Base-by-base conservation (phyloP, 2,797 vertebrate genomes). In the Falco naumanni region DNA sequence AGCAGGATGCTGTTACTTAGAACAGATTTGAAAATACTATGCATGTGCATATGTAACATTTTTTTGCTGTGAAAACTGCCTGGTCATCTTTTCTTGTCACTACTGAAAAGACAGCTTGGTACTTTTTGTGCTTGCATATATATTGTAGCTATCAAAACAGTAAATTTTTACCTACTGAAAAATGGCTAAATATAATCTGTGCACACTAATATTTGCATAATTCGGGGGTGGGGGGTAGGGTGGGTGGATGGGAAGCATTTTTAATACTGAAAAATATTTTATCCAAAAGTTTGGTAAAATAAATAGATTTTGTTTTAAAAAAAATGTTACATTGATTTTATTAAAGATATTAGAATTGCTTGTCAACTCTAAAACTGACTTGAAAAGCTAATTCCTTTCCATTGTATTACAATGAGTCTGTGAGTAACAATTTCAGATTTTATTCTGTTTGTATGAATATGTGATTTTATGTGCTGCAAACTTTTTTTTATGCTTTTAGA, bases 161-260 rank as follows among this genome's bases (percentile, higher is more conserved):
- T 45, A 47, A 41, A 16, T 48, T 85, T 78, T 89, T 57, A 41
- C 10, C 8, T 65, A 13, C 8, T 31, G 34, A 85, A 72, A n/a
- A 54, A 33, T 24, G 17, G 5, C 13, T 48, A 19, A 64, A 79
- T 80, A 14, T 37, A 60, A 48, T 39, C 2, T n/a, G 4, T 9
- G 5, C 0, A 5, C 3, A 37, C 2, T 59, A 43, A 24, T 45
- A 47, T 34, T 53, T 77, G 4, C 3, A 72, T 17, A 1, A 31
- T 78, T 87, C 87, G 43, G 2, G 3, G 6, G 34, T 6, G 45
- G 19, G 3, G 39, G 39, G 39, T 37, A 37, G 37, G 37, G 37
- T 37, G 37, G 37, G 6, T 24, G 10, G 9, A 2, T 14, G 14
- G 25, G 2, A 3, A 4, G 6, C 26, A 66, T 31, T 66, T 78